These are phyloP conservation scores for Plebejus argus DNA, from an alignment of 2,888 invertebrate genomes.

Conservation along the genomic window DNA sequence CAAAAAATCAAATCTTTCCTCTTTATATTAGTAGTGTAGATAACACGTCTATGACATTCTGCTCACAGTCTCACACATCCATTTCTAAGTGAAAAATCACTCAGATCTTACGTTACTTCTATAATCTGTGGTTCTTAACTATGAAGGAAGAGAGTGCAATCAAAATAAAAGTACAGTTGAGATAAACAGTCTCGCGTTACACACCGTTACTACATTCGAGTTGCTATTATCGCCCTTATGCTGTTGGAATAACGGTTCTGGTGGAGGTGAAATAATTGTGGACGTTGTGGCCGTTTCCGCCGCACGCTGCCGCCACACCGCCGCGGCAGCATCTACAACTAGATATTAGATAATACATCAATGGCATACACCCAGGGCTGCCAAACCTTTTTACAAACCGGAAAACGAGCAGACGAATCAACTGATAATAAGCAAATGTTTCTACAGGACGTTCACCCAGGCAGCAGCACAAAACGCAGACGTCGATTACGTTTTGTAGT, in stretches of 20 bases:
- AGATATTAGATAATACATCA: conserved; percentile 64
- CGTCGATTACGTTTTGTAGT: not conserved
- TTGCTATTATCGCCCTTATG: not conserved
- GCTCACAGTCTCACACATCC: not conserved
- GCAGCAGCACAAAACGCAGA: not conserved
- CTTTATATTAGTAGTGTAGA: no score
- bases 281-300: conserved; percentile 46
- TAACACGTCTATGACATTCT: not conserved
- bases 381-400: not conserved
- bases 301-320: conserved; percentile 26
- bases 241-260: not conserved
- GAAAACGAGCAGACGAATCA: not conserved
- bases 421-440: not conserved
- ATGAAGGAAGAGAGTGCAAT: conserved; percentile 15
- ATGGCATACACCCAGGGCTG: conserved; percentile 49
- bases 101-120: not conserved
- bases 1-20: no score
- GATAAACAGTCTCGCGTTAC: conserved; percentile 48
- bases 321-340: conserved; percentile 44
- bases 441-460: no score
- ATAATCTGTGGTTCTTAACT: no score
- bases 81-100: conserved; percentile 13
- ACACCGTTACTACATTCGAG: conserved; percentile 31
- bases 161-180: conserved; percentile 39
- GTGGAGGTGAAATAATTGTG: not conserved